Evolutionary conservation across 1,140 invertebrate genomes (phyloP).

Genomic region (Euschistus heros): DNA sequence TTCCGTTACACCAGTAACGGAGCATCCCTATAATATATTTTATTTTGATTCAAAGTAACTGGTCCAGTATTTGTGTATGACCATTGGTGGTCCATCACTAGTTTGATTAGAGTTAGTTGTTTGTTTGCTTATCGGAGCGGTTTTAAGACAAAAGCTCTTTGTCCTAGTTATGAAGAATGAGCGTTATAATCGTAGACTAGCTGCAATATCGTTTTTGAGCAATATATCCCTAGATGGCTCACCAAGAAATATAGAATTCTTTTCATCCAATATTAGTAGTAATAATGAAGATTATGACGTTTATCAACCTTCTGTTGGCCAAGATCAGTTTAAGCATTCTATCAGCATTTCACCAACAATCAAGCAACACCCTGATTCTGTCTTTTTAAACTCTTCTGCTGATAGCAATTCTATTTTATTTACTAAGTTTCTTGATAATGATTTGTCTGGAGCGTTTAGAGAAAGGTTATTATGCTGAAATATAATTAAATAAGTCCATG

Average conservation of each 20-base stretch:
- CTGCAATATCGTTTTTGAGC: constrained; percentile 20
- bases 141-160: too few relatives aligned
- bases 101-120: too few relatives aligned
- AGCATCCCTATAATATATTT: too few relatives aligned
- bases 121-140: too few relatives aligned
- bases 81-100: too few relatives aligned
- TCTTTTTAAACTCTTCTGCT: constrained; percentile 12
- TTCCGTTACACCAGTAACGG: too few relatives aligned
- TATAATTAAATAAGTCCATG: too few relatives aligned
- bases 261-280: neutral
- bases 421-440: neutral
- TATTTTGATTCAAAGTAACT: too few relatives aligned
- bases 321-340: neutral
- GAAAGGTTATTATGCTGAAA: constrained; percentile 3
- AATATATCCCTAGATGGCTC: constrained; percentile 23
- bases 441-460: neutral
- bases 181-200: constrained; percentile 18
- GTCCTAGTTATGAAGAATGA: constrained; percentile 12
- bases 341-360: neutral
- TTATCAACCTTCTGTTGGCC: neutral
- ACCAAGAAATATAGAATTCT: neutral
- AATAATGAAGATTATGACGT: neutral
- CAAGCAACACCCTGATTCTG: constrained; percentile 3
- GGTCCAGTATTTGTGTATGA: too few relatives aligned
- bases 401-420: constrained; percentile 7